Evolutionary conservation across 2,888 invertebrate species (phyloP), one percentile per base, ranked within the genome.

Genomic region (Schizotus pectinicornis): DNA sequence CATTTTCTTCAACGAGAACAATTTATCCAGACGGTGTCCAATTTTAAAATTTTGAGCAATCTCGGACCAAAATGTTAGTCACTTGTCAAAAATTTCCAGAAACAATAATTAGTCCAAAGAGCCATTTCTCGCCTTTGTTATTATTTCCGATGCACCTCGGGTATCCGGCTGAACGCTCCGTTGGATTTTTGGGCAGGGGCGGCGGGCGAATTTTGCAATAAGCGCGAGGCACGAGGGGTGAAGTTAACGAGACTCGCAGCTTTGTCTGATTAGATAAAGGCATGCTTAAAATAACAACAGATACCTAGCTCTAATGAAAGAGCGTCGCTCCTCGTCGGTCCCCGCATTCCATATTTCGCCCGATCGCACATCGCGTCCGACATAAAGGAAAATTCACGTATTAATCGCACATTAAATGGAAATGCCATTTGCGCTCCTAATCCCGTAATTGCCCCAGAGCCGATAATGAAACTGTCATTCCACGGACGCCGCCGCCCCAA

Each of bases 241-340:
- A 59, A 59, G 55, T 63, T 75, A 76, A 76, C 75, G 75, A 76
- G 74, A 73, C 70, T 73, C 72, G 73, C 69, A 69, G 68, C 67
- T 79, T 79, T 79, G 79, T 79, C 79, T 79, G 79, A 79, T 79
- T 79, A 79, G 79, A 80, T 79, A 79, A 79, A 79, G 79, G 79
- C 78, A 76, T 76, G 79, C 79, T 80, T 79, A 79, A 80, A 80
- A 80, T 79, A 79, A 79, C 79, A 79, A 79, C 79, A 78, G 77
- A 79, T 78, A 79, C 76, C 77, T 74, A 74, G 76, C 77, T 73
- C 78, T 79, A 79, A 80, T 79, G 79, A 80, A 79, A 79, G 74
- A 72, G 67, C 74, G 70, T 22, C 69, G 43, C 54, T 43, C 47
- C 39, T 52, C 38, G 52, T 45, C 48, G 48, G 45, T 50, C 62